Conservation (phyloP, 1,140 invertebrate species). For the Plutomurus gul region DNA sequence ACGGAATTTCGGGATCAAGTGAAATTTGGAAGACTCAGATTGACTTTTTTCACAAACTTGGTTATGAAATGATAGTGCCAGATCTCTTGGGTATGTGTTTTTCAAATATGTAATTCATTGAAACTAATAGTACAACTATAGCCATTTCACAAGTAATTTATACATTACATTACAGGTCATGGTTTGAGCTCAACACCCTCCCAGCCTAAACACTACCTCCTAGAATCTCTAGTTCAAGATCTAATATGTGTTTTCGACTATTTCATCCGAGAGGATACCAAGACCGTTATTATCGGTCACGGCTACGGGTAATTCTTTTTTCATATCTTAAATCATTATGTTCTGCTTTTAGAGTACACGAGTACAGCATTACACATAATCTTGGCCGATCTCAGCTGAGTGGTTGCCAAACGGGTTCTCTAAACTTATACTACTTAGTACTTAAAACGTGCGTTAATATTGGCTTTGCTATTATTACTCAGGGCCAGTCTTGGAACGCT, state of each 20-base stretch:
- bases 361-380: background rate
- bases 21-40: constrained; percentile 70
- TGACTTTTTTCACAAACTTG: constrained; percentile 65
- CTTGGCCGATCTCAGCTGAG: background rate
- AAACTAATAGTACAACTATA: too few relatives aligned
- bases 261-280: constrained; percentile 59
- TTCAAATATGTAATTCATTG: too few relatives aligned
- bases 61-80: constrained; percentile 71
- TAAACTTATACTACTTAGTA: too few relatives aligned
- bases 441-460: too few relatives aligned
- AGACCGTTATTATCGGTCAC: constrained; percentile 65
- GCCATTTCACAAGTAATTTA: too few relatives aligned
- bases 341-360: background rate
- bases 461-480: constrained; percentile 47
- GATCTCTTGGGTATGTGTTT: constrained; percentile 72
- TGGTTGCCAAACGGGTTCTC: constrained; percentile 4
- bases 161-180: too few relatives aligned
- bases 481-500: constrained; percentile 73
- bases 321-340: background rate
- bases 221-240: constrained; percentile 68
- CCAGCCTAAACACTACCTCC: constrained; percentile 66
- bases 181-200: constrained; percentile 70
- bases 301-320: constrained; percentile 65
- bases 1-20: constrained; percentile 74
- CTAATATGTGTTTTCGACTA: constrained; percentile 67